Evolutionary conservation across 2,113 vertebrate species (phyloP).

Genomic region (Dipodomys spectabilis): DNA sequence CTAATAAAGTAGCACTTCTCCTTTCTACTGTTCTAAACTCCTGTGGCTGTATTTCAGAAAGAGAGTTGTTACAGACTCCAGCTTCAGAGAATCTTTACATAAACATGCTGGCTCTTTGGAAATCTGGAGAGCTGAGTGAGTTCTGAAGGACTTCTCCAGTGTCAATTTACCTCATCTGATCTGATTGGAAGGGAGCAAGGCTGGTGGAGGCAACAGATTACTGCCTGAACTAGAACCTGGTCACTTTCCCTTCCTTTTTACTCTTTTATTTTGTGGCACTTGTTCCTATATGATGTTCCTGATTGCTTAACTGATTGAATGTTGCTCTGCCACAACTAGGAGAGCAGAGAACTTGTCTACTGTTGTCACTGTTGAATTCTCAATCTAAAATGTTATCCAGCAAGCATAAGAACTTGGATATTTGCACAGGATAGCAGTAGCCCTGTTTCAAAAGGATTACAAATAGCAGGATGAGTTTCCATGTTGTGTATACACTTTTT

Average conservation of each 20-base stretch:
- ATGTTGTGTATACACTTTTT: neutral
- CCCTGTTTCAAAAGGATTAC: neutral
- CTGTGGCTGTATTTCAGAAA: neutral
- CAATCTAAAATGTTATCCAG: neutral
- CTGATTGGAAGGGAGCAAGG: neutral
- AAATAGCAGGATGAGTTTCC: neutral
- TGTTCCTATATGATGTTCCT: neutral
- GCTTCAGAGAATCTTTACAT: neutral
- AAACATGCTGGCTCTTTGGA: neutral
- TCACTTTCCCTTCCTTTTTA: neutral
- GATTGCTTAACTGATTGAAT: slow-evolving; percentile 21
- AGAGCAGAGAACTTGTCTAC: neutral
- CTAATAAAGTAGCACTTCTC: neutral
- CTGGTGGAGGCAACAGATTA: neutral
- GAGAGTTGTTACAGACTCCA: neutral
- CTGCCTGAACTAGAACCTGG: neutral
- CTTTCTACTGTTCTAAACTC: neutral
- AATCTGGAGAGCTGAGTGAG: neutral
- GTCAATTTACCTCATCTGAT: neutral
- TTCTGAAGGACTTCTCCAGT: neutral
- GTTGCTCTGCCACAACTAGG: neutral
- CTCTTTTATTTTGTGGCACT: neutral
- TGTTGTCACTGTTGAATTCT: slow-evolving; percentile 3
- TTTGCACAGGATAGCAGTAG: neutral
- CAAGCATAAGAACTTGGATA: neutral